Percentiles rank a stretch among this genome's conserved stretches.
These are phyloP conservation scores for Zoanthus sansibaricus DNA, from an alignment of 92 coral and sea anemone species.

Conservation along the genomic window DNA sequence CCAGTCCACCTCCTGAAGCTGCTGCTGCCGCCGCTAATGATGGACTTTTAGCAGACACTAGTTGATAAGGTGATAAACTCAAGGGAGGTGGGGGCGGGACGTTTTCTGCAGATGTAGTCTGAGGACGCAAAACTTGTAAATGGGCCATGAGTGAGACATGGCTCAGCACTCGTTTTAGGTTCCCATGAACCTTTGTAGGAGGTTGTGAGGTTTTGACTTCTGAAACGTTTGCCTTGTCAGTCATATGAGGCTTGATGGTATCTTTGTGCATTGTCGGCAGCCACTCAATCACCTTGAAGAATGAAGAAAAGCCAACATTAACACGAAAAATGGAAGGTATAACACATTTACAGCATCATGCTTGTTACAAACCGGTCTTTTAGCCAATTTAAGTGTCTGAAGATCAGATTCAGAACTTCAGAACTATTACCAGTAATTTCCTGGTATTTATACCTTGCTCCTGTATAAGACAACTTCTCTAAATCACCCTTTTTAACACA, in stretches of 20 bases:
- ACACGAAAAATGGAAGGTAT: too few species aligned
- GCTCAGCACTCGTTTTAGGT: slow-evolving; percentile 77
- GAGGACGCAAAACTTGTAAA: slow-evolving; percentile 85
- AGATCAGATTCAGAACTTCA: too few species aligned
- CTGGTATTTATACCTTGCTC: too few species aligned
- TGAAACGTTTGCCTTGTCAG: slow-evolving; percentile 56
- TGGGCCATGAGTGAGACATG: slow-evolving; percentile 93
- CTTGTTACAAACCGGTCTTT: too few species aligned
- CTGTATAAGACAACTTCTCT: too few species aligned
- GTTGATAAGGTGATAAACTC: slow-evolving; percentile 92
- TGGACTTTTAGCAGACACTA: slow-evolving; percentile 90
- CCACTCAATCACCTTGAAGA: slow-evolving; percentile 90
- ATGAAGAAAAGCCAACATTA: neutral
- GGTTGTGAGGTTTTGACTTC: slow-evolving; percentile 71
- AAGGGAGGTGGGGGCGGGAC: slow-evolving; percentile 98
- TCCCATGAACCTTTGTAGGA: slow-evolving; percentile 75
- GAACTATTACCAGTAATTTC: too few species aligned
- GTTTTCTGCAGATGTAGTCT: slow-evolving; percentile 71
- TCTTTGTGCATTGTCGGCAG: slow-evolving; percentile 85
- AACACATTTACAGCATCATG: too few species aligned
- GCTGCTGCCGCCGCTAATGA: slow-evolving; percentile 98
- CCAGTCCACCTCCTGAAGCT: slow-evolving; percentile 98
- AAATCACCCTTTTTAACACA: too few species aligned
- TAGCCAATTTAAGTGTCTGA: too few species aligned
- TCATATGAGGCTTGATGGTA: slow-evolving; percentile 73